Conservation (phyloP, 2,888 invertebrate species). For the Phengaris alcon region DNA sequence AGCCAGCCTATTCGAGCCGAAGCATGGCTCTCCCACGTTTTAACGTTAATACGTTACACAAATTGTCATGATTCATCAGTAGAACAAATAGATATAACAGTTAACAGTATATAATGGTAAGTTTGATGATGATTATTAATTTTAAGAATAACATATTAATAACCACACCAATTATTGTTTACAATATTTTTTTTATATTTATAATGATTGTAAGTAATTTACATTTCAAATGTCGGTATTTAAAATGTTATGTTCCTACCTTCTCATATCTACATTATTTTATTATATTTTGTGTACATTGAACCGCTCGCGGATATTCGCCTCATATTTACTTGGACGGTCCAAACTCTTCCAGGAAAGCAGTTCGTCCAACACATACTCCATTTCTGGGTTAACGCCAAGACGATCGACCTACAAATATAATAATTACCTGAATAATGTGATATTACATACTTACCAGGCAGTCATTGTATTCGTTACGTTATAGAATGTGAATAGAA, state of each 20-base stretch:
- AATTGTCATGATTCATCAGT: too few relatives aligned
- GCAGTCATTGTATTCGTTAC: too few relatives aligned
- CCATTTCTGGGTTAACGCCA: conserved; percentile 32
- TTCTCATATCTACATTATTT: neutral
- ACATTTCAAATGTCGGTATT: neutral
- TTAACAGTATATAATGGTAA: too few relatives aligned
- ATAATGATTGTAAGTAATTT: neutral
- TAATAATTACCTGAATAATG: neutral
- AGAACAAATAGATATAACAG: too few relatives aligned
- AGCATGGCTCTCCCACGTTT: too few relatives aligned
- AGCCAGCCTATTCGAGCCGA: too few relatives aligned
- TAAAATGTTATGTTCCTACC: neutral
- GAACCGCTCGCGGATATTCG: neutral
- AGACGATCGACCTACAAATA: conserved; percentile 32
- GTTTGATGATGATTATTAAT: too few relatives aligned
- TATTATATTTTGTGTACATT: neutral
- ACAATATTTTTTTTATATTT: neutral
- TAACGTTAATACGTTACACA: too few relatives aligned
- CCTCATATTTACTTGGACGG: neutral
- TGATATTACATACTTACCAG: too few relatives aligned
- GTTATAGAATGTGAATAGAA: too few relatives aligned
- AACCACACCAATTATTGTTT: neutral
- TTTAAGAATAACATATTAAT: neutral
- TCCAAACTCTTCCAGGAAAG: conserved; percentile 23
- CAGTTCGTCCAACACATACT: conserved; percentile 31